Percentiles rank a stretch among this genome's conserved stretches.
Evolutionary conservation across 2,888 invertebrate genomes (phyloP).

Genomic region (Drosophila dives): DNA sequence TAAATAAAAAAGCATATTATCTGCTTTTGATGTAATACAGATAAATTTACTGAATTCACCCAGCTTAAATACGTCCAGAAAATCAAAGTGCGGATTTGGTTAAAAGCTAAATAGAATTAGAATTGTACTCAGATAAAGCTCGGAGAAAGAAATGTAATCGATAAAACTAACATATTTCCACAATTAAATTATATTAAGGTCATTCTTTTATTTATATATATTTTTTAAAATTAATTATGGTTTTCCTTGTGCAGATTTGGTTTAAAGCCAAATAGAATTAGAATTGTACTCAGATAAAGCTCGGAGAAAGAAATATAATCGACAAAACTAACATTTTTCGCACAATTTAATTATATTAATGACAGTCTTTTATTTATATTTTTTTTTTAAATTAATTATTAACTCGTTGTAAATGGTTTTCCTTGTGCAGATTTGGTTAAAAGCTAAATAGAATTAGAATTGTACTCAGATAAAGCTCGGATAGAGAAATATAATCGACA

Average conservation of each 20-base stretch:
- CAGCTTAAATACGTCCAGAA: not conserved
- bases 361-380: not conserved
- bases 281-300: not conserved
- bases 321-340: not conserved
- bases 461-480: not conserved
- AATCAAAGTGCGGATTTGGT: not conserved
- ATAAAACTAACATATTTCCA: not conserved
- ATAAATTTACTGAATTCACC: not conserved
- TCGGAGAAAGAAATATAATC: not conserved
- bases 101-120: not conserved
- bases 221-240: not conserved
- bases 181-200: not conserved
- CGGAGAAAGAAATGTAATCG: not conserved
- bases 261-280: not conserved
- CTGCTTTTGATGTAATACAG: too few relatives aligned
- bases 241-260: not conserved
- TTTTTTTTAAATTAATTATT: not conserved
- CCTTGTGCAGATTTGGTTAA: not conserved
- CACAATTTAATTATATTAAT: not conserved
- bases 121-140: not conserved
- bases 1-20: not conserved
- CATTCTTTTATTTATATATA: not conserved
- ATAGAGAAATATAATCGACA: not conserved
- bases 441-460: not conserved
- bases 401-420: not conserved